phyloP scores from a whole-genome alignment of 2,888 invertebrate genomes.

The Cantharis rufa region DNA sequence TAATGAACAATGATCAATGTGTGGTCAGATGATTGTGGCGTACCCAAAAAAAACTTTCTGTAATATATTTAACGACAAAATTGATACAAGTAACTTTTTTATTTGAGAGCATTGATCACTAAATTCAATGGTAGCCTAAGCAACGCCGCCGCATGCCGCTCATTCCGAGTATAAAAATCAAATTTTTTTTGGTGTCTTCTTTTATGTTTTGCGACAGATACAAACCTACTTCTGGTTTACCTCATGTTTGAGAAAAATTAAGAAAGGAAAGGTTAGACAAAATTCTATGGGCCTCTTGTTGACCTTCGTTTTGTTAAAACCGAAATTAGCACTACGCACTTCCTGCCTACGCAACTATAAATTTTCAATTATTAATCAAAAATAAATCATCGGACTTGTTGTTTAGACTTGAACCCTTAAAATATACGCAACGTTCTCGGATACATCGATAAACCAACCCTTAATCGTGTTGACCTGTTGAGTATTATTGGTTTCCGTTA shows the following conservation, averaged over 20 bases:
- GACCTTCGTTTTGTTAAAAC: constrained; percentile 28
- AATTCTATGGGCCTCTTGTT: constrained; percentile 24
- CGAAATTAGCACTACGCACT: constrained; percentile 35
- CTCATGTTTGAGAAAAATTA: background rate
- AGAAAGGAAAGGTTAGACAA: constrained; percentile 12
- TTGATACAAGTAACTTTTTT: background rate
- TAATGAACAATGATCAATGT: constrained; percentile 34
- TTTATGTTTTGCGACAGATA: background rate
- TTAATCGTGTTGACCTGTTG: background rate
- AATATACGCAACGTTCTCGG: background rate
- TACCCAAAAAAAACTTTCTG: background rate
- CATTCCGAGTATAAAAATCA: background rate
- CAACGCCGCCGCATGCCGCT: background rate
- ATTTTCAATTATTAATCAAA: background rate
- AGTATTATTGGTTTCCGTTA: background rate
- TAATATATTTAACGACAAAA: background rate
- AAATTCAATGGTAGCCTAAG: background rate
- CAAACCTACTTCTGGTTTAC: background rate
- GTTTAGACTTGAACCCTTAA: no score
- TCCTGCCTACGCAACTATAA: constrained; percentile 25
- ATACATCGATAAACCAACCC: background rate
- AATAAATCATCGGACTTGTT: background rate
- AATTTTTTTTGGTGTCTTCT: background rate
- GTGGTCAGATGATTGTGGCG: constrained; percentile 23
- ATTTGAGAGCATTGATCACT: background rate